Evolutionary conservation across 2,888 invertebrate genomes (phyloP).

Genomic region (Luperina nickerlii): DNA sequence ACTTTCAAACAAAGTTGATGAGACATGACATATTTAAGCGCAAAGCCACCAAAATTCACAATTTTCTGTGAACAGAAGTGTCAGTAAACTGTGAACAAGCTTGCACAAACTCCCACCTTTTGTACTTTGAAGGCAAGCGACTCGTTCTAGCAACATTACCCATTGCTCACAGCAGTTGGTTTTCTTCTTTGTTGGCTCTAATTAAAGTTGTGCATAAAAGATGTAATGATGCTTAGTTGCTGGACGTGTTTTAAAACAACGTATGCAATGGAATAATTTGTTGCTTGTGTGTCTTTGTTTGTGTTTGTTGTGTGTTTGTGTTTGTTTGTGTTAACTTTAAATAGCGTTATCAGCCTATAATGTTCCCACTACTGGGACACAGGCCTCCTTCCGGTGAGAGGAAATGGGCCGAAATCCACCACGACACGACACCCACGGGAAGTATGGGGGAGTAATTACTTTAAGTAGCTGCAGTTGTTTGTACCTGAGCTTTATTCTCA

Average conservation of each 20-base stretch:
- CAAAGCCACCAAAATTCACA: slow-evolving; percentile 17
- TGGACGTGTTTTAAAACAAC: neutral
- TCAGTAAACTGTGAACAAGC: slow-evolving; percentile 9
- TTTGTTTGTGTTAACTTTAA: neutral
- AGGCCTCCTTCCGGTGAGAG: neutral
- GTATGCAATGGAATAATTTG: neutral
- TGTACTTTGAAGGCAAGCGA: slow-evolving; percentile 26
- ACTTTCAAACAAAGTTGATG: slow-evolving; percentile 34
- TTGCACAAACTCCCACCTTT: slow-evolving; percentile 16
- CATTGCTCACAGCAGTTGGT: neutral
- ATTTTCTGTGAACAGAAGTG: slow-evolving; percentile 33
- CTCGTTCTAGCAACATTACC: slow-evolving; percentile 18
- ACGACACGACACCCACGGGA: no score
- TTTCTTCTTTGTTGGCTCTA: neutral
- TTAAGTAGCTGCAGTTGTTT: neutral
- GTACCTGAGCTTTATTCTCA: neutral
- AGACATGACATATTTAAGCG: slow-evolving; percentile 26
- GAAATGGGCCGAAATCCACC: neutral
- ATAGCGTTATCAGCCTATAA: neutral
- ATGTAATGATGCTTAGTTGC: neutral
- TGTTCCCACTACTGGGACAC: no score
- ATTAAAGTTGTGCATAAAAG: neutral
- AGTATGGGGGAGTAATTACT: no score
- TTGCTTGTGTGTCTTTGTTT: no score
- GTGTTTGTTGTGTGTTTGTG: no score